Evolutionary conservation across 2,113 vertebrate genomes (phyloP).

Genomic region (Chitala chitala): DNA sequence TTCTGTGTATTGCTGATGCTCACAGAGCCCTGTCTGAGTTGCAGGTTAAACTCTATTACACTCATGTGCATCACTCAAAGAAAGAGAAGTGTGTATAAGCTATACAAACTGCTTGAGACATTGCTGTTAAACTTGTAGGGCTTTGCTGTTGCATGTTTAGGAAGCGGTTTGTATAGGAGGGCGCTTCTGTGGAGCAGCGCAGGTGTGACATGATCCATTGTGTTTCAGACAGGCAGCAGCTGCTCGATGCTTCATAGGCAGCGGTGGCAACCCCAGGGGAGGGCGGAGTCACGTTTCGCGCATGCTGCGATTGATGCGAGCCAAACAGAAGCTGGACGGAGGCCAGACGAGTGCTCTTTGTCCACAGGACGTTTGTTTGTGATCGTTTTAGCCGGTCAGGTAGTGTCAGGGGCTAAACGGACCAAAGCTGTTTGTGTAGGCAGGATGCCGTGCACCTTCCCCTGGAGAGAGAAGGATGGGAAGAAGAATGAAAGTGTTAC

Average conservation of each 20-base stretch:
- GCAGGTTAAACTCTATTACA: too few species aligned
- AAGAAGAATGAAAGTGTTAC: not conserved
- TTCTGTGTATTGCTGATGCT: too few species aligned
- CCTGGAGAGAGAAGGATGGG: not conserved
- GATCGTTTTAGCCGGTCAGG: too few species aligned
- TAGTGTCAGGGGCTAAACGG: constrained; percentile 45
- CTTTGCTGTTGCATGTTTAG: too few species aligned
- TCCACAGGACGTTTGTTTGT: constrained; percentile 10
- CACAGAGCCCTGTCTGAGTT: too few species aligned
- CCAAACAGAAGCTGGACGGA: constrained; percentile 17
- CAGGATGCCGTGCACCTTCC: constrained; percentile 35
- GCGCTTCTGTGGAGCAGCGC: too few species aligned
- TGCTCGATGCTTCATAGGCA: not conserved
- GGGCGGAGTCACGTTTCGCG: not conserved
- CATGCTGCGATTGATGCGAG: constrained; percentile 18
- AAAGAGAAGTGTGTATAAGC: too few species aligned
- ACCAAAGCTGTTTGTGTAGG: constrained; percentile 43
- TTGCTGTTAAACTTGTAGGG: too few species aligned
- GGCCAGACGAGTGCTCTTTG: constrained; percentile 17
- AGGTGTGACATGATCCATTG: not conserved
- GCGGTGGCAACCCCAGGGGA: not conserved
- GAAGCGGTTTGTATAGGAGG: too few species aligned
- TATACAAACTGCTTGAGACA: too few species aligned
- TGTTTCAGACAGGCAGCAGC: constrained; percentile 5
- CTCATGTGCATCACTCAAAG: too few species aligned